Percentiles rank a stretch among this genome's conserved stretches.
phyloP scores from a whole-genome alignment of 2,797 vertebrate genomes.

The Odontamblyopus lacepedii region DNA sequence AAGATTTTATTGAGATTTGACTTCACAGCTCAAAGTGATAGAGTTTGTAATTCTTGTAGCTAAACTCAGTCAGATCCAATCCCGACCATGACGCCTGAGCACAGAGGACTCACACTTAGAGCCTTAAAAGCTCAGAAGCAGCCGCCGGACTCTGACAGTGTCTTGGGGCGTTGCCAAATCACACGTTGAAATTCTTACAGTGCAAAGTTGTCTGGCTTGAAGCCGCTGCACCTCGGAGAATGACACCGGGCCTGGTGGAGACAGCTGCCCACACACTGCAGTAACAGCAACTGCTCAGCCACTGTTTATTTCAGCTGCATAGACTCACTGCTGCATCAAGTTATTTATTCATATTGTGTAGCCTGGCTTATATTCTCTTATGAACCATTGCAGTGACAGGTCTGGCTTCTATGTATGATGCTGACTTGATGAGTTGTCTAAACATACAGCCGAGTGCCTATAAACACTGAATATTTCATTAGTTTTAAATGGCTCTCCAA shows the following conservation, averaged over 20 bases:
- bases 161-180: background rate
- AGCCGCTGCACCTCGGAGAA: slow-evolving; percentile 21
- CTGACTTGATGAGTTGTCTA: slow-evolving; percentile 37
- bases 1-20: background rate
- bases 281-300: slow-evolving; percentile 37
- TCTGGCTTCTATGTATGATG: slow-evolving; percentile 24
- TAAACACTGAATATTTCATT: slow-evolving; percentile 63
- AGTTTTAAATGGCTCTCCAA: slow-evolving; percentile 48
- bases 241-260: slow-evolving; percentile 25
- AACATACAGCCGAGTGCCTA: slow-evolving; percentile 30
- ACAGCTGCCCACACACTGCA: slow-evolving; percentile 58
- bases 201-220: background rate
- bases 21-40: background rate
- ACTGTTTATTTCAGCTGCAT: slow-evolving; percentile 33
- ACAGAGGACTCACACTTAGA: background rate
- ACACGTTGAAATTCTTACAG: background rate
- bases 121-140: background rate
- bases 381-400: slow-evolving; percentile 33
- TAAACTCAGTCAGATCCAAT: background rate
- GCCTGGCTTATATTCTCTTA: slow-evolving; percentile 8
- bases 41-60: background rate
- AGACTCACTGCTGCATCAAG: slow-evolving; percentile 21
- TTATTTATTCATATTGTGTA: background rate
- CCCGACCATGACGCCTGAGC: background rate
- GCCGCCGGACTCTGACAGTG: background rate